Base-by-base conservation (phyloP, 2,888 invertebrate species). In the Xiphydria camelus region DNA sequence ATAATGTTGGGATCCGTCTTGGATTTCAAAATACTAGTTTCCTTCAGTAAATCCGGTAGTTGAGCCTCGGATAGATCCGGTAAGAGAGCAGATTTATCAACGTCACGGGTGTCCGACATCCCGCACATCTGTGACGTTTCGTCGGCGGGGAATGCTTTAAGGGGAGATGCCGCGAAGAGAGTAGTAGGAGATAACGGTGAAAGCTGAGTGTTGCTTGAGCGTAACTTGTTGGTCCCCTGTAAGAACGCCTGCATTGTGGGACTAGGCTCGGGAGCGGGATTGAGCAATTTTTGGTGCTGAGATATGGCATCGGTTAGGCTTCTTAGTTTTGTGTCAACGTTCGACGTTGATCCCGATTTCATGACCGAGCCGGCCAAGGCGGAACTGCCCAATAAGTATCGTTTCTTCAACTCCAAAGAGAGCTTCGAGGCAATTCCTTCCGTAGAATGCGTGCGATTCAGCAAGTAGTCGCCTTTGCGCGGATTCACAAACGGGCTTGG, bases 371-470 rank as follows among this genome's bases (percentile, higher is more conserved):
- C 86, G 0, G 84, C 81, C 34, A 80, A 73, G 4, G 80, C 83
- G 1, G 82, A 79, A 53, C 87, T 87, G 1, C 91, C 91, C 7
- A 92, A 79, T 12, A 93, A 78, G 75, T 92, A 94, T 49, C 86
- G 85, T 65, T 91, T 88, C 69, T 93, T 93, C 32, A 93, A 80
- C 76, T 93, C 92, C 39, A 93, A 77, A 12, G 92, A 91, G 44
- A 90, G 85, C 75, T 91, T 91, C 10, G 91, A 89, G 7, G 92
- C 92, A 43, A 93, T 86, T 14, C 91, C 91, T 64, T 91, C 91
- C 1, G 91, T 91, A 53, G 91, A 91, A 51, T 90, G 88, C 0
- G 91, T 89, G 62, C 91, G 83, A 68, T 87, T 89, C 29, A 92
- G 80, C 29, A 89, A 80, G 68, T 89, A 90, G 53, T 89, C 88